Base-by-base conservation (phyloP, 2,113 vertebrate genomes). In the Benitochromis conjunctus region DNA sequence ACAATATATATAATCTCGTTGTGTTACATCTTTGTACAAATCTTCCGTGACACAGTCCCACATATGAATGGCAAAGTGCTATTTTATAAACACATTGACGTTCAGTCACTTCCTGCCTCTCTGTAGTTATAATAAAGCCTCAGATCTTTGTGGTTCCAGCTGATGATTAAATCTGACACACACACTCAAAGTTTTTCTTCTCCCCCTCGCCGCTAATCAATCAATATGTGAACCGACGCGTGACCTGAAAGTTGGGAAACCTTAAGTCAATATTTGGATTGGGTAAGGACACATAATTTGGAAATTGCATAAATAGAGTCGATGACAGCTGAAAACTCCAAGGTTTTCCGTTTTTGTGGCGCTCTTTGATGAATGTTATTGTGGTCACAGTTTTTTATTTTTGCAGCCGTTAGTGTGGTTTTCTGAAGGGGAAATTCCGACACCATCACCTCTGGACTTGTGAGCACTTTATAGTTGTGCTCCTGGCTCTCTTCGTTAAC, bases 241-340 rank as follows among this genome's bases (percentile, higher is more conserved):
- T 78, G 48, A 79, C 43, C 29, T 79, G 74, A 86, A 91, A 87
- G 81, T 81, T 86, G 56, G 89, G 81, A 94, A 93, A 90, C 82
- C 90, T 88, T 81, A 84, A 90, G 91, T 95, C 91, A 95, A 95
- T 94, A 91, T 95, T 94, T 92, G 85, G 78, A 90, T 82, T 89
- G 89, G 92, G 64, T 87, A 80, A 86, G 80, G 86, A 83, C 82
- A 90, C 92, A 86, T 90, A 9, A 94, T 93, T 92, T 91, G 24
- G 71, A 92, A 92, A 94, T 93, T 89, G 57, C 78, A 91, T 89
- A 90, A 92, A 88, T 90, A 34, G 6, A 53, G 57, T 58, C 16
- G 89, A 79, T 78, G 92, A 94, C 92, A 94, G 93, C 80, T 93
- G 76, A 83, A 87, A 89, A 74, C 9, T 43, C 18, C 38, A 76